Evolutionary conservation across 2,888 invertebrate genomes (phyloP).

Genomic region (Stramonita haemastoma): DNA sequence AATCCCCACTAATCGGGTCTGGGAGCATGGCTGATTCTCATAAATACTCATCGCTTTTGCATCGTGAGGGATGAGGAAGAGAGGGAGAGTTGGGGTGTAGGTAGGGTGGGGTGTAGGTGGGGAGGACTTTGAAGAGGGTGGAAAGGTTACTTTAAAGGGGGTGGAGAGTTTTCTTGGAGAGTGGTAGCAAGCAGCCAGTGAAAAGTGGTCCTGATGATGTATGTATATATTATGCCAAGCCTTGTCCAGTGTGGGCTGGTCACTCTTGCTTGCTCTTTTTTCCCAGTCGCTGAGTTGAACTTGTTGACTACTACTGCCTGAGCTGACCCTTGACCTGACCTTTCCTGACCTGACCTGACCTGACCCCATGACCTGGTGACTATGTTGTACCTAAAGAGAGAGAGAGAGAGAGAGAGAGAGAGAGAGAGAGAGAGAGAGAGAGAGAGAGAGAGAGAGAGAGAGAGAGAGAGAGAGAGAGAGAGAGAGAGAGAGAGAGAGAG

Average conservation of each 20-base stretch:
- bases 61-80: background rate
- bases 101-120: too few species aligned
- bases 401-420: too few species aligned
- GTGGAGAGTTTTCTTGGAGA: too few species aligned
- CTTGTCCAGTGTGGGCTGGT: background rate
- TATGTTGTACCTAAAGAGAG: too few species aligned
- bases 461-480: background rate
- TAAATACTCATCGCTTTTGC: constrained; percentile 14
- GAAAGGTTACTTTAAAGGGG: too few species aligned
- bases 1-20: background rate
- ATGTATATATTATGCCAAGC: too few species aligned
- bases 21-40: background rate
- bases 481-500: too few species aligned
- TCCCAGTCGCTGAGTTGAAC: too few species aligned
- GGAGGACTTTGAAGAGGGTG: too few species aligned
- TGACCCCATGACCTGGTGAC: background rate
- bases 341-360: background rate
- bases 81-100: background rate
- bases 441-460: background rate
- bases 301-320: background rate
- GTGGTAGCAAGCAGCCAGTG: background rate
- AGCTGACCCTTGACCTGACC: too few species aligned
- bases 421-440: background rate
- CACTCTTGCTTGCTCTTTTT: background rate
- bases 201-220: background rate